Evolutionary conservation across 1,140 invertebrate genomes (phyloP).

Genomic region (Euura saliciscinereae): DNA sequence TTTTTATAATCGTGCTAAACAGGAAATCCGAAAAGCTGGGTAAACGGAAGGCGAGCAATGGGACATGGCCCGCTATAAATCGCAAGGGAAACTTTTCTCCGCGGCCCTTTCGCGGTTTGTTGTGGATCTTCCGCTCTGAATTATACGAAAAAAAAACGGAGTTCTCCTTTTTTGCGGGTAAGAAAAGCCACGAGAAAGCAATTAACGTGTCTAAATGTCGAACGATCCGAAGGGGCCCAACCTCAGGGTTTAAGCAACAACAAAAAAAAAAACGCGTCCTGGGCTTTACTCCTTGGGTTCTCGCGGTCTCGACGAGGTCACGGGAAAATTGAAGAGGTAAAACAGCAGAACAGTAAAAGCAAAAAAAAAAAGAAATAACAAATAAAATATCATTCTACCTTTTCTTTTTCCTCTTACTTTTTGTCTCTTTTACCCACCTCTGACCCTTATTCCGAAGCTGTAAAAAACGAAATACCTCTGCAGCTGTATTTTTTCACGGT

Average conservation of each 20-base stretch:
- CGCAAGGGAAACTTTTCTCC: neutral
- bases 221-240: neutral
- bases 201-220: neutral
- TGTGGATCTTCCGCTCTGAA: neutral
- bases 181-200: neutral
- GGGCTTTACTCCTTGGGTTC: neutral
- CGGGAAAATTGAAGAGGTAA: neutral
- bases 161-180: neutral
- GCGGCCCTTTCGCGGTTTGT: neutral
- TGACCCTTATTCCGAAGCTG: no score
- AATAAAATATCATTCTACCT: no score
- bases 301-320: neutral
- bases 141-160: neutral
- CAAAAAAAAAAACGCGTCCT: neutral
- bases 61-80: neutral
- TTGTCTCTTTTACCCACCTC: no score
- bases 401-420: no score
- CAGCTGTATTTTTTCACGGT: constrained; percentile 3
- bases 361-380: no score
- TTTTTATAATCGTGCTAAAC: no score
- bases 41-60: no score
- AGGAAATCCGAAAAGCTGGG: no score
- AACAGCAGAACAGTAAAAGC: no score
- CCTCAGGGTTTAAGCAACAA: neutral
- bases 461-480: neutral